Evolutionary conservation across 2,113 vertebrate genomes (phyloP), one percentile per base, ranked within the genome.

Genomic region (Mola mola): DNA sequence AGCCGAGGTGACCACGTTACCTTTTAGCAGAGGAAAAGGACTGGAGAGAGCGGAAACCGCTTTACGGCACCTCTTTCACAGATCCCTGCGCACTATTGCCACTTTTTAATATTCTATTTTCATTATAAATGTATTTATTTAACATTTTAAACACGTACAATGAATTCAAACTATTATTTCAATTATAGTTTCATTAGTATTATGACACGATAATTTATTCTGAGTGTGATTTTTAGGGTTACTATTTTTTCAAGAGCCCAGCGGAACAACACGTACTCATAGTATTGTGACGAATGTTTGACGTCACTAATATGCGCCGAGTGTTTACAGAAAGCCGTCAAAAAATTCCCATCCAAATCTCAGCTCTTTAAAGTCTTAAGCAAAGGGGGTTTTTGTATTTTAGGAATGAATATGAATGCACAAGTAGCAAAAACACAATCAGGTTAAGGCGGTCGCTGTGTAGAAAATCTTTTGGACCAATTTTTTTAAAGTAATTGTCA

Each of bases 1-100:
- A 5, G 52, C 64, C 26, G 77, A 69, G 7, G 4, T 56, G 87
- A 92, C 87, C 91, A 93, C 91, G 91, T 91, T 93, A 92, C 91
- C 92, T 92, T 91, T 75, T 72, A 79, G 79, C 84, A 74, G 64
- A 79, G 85, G 84, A 89, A 92, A 72, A 89, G 91, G 83, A 85
- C 66, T 29, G 29, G 79, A 85, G 81, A 90, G 83, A 62, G 58
- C 88, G 77, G 84, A 90, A 88, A 24, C 79, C 75, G 70, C 55
- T 49, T 85, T 74, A 88, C 88, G 64, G 26, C 21, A 10, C 37
- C 26, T 53, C 13, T 72, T 24, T 44, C n/a, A 60, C 15, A 84
- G 46, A 90, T 92, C 57, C 53, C 0, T 90, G 10, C 87, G 87
- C 90, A 0, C 3, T 0, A 5, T 1, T 0, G 3, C 1, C 7